Base-by-base conservation (phyloP, 1,140 invertebrate genomes). In the Drosophila ohnishii region DNA sequence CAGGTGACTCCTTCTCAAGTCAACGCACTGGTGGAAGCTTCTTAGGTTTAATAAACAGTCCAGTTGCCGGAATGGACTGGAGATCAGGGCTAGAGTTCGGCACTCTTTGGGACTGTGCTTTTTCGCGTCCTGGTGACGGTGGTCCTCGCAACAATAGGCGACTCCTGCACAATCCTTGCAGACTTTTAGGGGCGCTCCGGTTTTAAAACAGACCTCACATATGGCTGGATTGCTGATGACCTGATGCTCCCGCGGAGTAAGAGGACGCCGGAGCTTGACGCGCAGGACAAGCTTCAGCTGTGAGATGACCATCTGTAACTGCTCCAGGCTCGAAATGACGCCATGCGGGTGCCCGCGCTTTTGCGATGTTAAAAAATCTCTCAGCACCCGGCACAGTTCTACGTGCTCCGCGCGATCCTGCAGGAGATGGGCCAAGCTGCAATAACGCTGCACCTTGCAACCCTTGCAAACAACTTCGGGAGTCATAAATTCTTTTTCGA, bases 371-470 rank as follows among this genome's bases (percentile, higher is more conserved):
- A 70, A 63, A n/a, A 88, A 59, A 22, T 73, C 55, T 2, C 8
- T 30, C 1, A 76, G 34, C 4, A 79, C 51, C 3, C n/a, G 13
- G 22, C 80, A 79, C 50, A 90, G 28, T 22, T 71, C 34, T 8
- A 56, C n/a, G 39, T 79, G 79, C 2, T 45, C 51, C 34, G 51
- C 25, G 22, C 48, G 61, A 61, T 90, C 88, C 8, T 69, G 25
- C 4, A 50, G 19, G 4, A 82, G 58, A 67, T 90, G 88, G 8
- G 45, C 11, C 2, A 62, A 10, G 37, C 65, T 79, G 34, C 88
- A 90, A 57, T 90, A 90, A 1, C 50, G 51, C 51, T 88, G 69
- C 48, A 90, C 16, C 22, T 82, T 67, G 44, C 81, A 84, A 0
- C 32, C 62, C 14, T 28, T 32, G 45, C 81, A 84, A 8, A 78